These are phyloP conservation scores for Drosophila chauvacae DNA, from an alignment of 1,140 invertebrate species.

Conservation along the genomic window DNA sequence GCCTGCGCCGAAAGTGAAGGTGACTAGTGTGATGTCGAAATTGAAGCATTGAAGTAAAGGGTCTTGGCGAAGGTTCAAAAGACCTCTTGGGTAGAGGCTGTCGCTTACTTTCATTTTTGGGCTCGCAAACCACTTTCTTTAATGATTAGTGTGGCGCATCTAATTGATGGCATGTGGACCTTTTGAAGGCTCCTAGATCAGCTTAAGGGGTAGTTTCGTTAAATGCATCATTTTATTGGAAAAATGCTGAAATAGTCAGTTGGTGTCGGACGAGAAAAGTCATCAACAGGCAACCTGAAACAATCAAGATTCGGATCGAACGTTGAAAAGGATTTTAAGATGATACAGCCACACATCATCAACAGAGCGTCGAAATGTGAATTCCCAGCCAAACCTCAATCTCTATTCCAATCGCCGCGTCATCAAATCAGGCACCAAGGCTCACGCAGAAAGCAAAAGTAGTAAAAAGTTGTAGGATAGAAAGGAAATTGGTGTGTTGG, in stretches of 20 bases:
- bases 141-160: conserved; percentile 53
- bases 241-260: conserved; percentile 50
- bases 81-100: conserved; percentile 19
- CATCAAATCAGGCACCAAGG: conserved; percentile 73
- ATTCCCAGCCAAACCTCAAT: conserved; percentile 51
- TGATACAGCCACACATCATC: conserved; percentile 55
- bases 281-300: conserved; percentile 51
- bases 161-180: conserved; percentile 71
- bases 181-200: conserved; percentile 9
- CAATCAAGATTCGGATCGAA: conserved; percentile 48
- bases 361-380: conserved; percentile 17
- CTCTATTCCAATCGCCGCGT: conserved; percentile 44
- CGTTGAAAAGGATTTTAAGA: conserved; percentile 61
- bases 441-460: conserved; percentile 64
- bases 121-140: conserved; percentile 46
- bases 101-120: conserved; percentile 70
- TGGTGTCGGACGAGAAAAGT: conserved; percentile 49
- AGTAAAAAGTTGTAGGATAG: conserved; percentile 63
- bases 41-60: conserved; percentile 26
- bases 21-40: conserved; percentile 37
- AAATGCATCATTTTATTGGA: conserved; percentile 60
- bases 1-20: conserved; percentile 47
- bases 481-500: conserved; percentile 32
- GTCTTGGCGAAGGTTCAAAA: conserved; percentile 29
- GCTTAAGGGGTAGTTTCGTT: conserved; percentile 60